Base-by-base conservation (phyloP, 2,797 vertebrate genomes). In the Sebastes hopkinsi region DNA sequence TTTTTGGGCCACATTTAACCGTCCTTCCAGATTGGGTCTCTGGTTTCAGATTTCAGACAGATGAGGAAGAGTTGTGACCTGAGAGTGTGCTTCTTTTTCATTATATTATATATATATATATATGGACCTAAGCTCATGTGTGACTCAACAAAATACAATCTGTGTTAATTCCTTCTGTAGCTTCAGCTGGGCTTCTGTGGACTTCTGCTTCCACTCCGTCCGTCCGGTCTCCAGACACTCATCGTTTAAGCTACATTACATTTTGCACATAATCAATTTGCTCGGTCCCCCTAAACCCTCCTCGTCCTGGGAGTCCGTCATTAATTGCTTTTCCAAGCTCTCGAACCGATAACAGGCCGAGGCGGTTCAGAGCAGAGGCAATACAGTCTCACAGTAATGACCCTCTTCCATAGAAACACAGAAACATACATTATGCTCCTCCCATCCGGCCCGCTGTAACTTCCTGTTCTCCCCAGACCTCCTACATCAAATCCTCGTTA, bases 251-350 rank as follows among this genome's bases (percentile, higher is more conserved):
- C 83, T 87, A 84, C 77, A 85, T 90, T 72, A 77, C 77, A 82
- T 88, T 80, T 84, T 64, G 73, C 73, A 83, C 75, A 80, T 86
- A 87, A 92, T 90, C 82, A 90, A 87, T 90, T 75, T 79, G 73
- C 75, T 61, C 80, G 82, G 86, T 75, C 52, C 75, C 77, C 52
- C 73, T 83, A 72, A 87, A 77, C 20, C 66, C 67, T 61, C 22
- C 67, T 61, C 22, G 9, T 80, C 84, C 77, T 60, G 65, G 55
- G 75, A 69, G 59, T 29, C 67, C 2, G 12, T 29, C 75, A 77
- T 80, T 58, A 81, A 78, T 82, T 77, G 65, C 56, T 55, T 81
- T 72, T 72, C 77, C 30, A 59, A 56, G 54, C 66, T 23, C 59
- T 82, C 30, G 3, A 52, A 72, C 64, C 62, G 72, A 85, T 68